Evolutionary conservation across 2,113 vertebrate species (phyloP).

Genomic region (Eulemur macaco): DNA sequence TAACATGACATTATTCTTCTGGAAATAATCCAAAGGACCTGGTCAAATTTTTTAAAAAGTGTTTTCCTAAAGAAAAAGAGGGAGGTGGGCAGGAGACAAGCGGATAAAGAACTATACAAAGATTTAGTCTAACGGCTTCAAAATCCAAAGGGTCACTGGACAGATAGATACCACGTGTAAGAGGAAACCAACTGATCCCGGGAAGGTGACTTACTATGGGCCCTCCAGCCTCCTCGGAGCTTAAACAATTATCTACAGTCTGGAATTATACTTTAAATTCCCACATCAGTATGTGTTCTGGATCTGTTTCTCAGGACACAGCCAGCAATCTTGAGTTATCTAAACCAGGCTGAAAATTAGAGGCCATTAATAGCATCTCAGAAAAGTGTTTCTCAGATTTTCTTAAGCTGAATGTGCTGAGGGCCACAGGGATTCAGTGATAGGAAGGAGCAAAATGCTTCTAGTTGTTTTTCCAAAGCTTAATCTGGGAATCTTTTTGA

Average conservation of each 20-base stretch:
- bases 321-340: constrained; percentile 63
- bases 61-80: constrained; percentile 80
- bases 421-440: neutral
- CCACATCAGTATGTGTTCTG: constrained; percentile 79
- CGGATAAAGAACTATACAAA: constrained; percentile 82
- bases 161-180: constrained; percentile 83
- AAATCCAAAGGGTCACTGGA: constrained; percentile 84
- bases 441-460: constrained; percentile 45
- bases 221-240: constrained; percentile 75
- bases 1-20: constrained; percentile 64
- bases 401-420: neutral
- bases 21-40: constrained; percentile 72
- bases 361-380: constrained; percentile 64
- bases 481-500: constrained; percentile 69
- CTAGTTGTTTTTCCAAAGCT: constrained; percentile 66
- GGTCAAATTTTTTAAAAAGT: constrained; percentile 75
- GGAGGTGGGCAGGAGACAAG: constrained; percentile 57
- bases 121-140: constrained; percentile 84
- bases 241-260: constrained; percentile 81
- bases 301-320: constrained; percentile 72
- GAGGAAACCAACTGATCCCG: constrained; percentile 81
- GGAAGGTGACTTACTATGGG: constrained; percentile 78
- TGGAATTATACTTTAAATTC: constrained; percentile 79
- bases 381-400: constrained; percentile 53
- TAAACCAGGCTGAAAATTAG: constrained; percentile 67